Base-by-base conservation (phyloP, 2,888 invertebrate genomes). In the Thecophora atra region DNA sequence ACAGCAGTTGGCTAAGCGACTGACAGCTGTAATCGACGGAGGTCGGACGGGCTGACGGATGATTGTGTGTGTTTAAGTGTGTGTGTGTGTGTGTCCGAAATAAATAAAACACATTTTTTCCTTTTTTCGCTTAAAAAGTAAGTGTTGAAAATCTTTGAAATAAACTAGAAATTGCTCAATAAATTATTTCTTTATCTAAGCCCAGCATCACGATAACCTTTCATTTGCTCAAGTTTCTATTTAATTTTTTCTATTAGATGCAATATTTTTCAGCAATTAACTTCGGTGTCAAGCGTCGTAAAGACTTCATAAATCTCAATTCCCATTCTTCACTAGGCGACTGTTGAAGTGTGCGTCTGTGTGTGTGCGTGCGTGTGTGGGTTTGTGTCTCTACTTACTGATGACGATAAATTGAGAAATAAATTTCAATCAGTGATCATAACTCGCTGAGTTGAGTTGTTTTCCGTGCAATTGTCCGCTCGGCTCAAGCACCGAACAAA, bases 351-450 rank as follows among this genome's bases (percentile, higher is more conserved):
- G 26, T 28, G 28, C 13, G 24, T 58, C 15, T 24, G 28, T 58
- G 3, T 28, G 1, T 24, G 3, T 58, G 28, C 28, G 21, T 24
- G 13, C 15, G 6, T 17, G 47, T n/a, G 47, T 47, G 15, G 6
- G 17, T n/a, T 1, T n/a, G 13, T n/a, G 5, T 47, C 11, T 47
- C 28, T 13, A n/a, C 60, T 13, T 21, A 7, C 68, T 52, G 52
- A 79, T 78, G 80, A 78, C 81, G 79, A 81, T 82, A 84, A 83
- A 83, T 83, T 81, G 81, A 84, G 84, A 82, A 84, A 84, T 85
- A 84, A 85, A 85, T 84, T 84, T 85, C 84, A 84, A 84, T 85
- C 71, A 76, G 60, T 47, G 71, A 56, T 70, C 70, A 63, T 62
- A 70, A 70, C 70, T 70, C 70, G 70, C 83, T 83, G 80, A 80